Percentiles rank a stretch among this genome's conserved stretches.
These are phyloP conservation scores for Crossaster papposus DNA, from an alignment of 53 echinoderm and acorn worm genomes.

Conservation along the genomic window DNA sequence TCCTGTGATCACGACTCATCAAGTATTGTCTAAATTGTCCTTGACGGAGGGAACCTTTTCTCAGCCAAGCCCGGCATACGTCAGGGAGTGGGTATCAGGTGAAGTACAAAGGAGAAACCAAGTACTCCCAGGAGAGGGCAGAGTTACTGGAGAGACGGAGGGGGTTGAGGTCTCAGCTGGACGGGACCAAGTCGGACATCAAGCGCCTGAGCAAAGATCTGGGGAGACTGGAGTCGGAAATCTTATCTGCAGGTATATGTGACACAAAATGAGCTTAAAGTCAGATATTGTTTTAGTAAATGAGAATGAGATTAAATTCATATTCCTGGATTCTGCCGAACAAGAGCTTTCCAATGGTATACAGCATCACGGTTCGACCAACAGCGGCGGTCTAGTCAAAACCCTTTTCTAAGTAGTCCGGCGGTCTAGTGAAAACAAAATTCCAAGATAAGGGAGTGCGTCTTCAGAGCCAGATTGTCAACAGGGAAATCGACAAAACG, in stretches of 20 bases:
- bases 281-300: no score
- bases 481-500: no score
- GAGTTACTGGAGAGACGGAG: slow-evolving; percentile 66
- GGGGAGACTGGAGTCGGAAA: slow-evolving; percentile 70
- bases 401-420: no score
- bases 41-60: slow-evolving; percentile 1
- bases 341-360: no score
- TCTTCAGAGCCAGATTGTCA: no score
- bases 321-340: no score
- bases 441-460: no score
- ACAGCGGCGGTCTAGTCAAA: no score
- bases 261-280: background rate
- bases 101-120: slow-evolving; percentile 73
- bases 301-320: no score
- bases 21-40: background rate
- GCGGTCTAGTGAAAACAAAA: no score
- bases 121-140: slow-evolving; percentile 66
- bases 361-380: no score
- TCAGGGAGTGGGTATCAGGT: slow-evolving; percentile 55
- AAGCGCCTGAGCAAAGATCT: slow-evolving; percentile 67
- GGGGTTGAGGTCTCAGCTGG: slow-evolving; percentile 67
- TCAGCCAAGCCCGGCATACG: slow-evolving; percentile 54
- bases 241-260: slow-evolving; percentile 73
- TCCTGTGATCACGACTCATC: no score
- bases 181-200: slow-evolving; percentile 60